Base-by-base conservation (phyloP, 2,797 vertebrate species). In the Bovichtus diacanthus region DNA sequence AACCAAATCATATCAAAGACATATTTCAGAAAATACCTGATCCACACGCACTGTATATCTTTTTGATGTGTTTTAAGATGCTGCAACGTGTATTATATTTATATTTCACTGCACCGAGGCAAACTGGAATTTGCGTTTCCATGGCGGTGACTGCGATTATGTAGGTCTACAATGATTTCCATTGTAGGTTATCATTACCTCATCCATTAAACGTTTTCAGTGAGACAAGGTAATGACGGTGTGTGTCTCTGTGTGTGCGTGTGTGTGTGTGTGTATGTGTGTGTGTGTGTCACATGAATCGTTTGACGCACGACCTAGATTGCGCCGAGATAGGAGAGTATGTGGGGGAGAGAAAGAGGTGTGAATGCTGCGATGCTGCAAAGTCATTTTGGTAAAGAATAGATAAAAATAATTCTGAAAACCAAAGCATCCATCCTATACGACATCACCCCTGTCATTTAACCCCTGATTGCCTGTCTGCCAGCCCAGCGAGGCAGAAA, bases 401-500 rank as follows among this genome's bases (percentile, higher is more conserved):
- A 21, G 21, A 44, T 36, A 19, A n/a, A 3, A 64, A 21, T 19
- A 6, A 18, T 21, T 36, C 2, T 67, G 49, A 6, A 29, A 31
- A 31, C 9, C 2, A 5, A 18, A 9, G 21, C 16, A 0, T 12
- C 18, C 41, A 29, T 50, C 38, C 63, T 43, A 49, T 31, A 19
- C 34, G 13, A 62, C 75, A 56, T 64, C 69, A 76, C 69, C n/a
- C n/a, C 81, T 92, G 85, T 90, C 87, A 81, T 88, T 78, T 93
- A 95, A 96, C 95, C 94, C 90, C 67, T 73, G 90, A 90, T 84
- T 86, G 79, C 78, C 81, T 72, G 87, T 63, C 90, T 91, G 90
- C 93, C 87, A 88, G 91, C 75, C 91, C 93, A 92, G 94, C 89
- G 89, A 95, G 92, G 95, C 95, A 93, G 96, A 97, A 97, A 82